phyloP scores from a whole-genome alignment of 1,140 invertebrate genomes.

The Drosophila leontia region DNA sequence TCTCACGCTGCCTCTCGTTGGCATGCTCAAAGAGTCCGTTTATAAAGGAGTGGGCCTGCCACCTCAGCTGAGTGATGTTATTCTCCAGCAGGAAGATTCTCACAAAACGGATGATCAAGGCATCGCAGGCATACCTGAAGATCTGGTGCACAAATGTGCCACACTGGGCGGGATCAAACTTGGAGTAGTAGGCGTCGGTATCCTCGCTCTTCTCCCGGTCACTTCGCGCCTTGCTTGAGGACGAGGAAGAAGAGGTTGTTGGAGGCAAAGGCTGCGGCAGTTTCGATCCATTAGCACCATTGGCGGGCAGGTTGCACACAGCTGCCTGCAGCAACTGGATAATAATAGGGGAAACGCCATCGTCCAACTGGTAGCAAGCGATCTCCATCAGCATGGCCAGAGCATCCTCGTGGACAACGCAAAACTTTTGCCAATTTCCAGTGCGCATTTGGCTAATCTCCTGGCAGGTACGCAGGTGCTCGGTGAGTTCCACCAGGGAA shows the following conservation, averaged over 20 bases:
- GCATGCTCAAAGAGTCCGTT: slow-evolving; percentile 95
- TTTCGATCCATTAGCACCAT: slow-evolving; percentile 39
- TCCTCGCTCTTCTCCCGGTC: slow-evolving; percentile 90
- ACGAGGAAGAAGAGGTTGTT: neutral
- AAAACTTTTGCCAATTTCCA: slow-evolving; percentile 98
- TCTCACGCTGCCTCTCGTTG: slow-evolving; percentile 87
- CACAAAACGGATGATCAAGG: slow-evolving; percentile 92
- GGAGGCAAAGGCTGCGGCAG: slow-evolving; percentile 48
- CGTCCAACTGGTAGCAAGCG: slow-evolving; percentile 92
- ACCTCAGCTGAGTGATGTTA: slow-evolving; percentile 95
- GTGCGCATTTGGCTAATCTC: slow-evolving; percentile 96
- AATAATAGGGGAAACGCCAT: slow-evolving; percentile 96
- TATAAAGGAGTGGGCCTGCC: slow-evolving; percentile 96
- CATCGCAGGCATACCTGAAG: slow-evolving; percentile 89
- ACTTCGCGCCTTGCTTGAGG: slow-evolving; percentile 84
- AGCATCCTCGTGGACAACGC: slow-evolving; percentile 90
- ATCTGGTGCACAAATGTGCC: slow-evolving; percentile 90
- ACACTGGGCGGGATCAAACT: slow-evolving; percentile 90
- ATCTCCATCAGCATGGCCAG: slow-evolving; percentile 92
- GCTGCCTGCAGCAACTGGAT: slow-evolving; percentile 95
- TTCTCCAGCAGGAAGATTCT: slow-evolving; percentile 96
- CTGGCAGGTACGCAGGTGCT: slow-evolving; percentile 96
- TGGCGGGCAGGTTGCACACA: slow-evolving; percentile 87
- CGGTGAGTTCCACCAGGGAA: slow-evolving; percentile 95
- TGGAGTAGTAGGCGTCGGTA: slow-evolving; percentile 87